Evolutionary conservation across 37 sponge, comb jelly and placozoan species (phyloP).

Genomic region (Crambe crambe): DNA sequence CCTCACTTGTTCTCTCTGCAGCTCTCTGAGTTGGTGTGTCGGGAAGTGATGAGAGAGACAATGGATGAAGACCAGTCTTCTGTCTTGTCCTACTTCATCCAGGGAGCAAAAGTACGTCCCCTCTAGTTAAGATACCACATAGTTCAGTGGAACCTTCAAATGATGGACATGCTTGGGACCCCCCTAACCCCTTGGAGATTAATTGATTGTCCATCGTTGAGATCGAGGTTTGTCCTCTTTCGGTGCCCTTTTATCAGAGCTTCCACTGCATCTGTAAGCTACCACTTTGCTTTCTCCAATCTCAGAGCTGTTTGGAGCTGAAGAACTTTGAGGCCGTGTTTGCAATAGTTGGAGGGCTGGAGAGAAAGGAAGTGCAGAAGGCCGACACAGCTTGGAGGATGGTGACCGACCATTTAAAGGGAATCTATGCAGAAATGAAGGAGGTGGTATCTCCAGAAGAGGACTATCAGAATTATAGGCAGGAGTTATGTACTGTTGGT

Average conservation of each 20-base stretch:
- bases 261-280: too few species aligned
- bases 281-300: not conserved
- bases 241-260: too few species aligned
- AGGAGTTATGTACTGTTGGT: conserved; percentile 37
- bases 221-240: too few species aligned
- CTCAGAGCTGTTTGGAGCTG: conserved; percentile 70
- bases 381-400: conserved; percentile 35
- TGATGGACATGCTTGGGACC: too few species aligned
- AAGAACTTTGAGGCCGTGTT: conserved; percentile 73
- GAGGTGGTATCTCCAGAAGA: conserved; percentile 44
- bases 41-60: conserved; percentile 38
- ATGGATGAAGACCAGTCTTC: conserved; percentile 49
- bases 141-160: too few species aligned
- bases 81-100: conserved; percentile 68
- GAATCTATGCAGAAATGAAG: conserved; percentile 31
- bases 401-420: conserved; percentile 40
- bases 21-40: conserved; percentile 53
- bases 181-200: not conserved
- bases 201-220: not conserved
- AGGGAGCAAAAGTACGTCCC: conserved; percentile 74
- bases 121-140: too few species aligned
- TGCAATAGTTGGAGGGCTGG: conserved; percentile 51
- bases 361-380: conserved; percentile 2
- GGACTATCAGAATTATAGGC: conserved; percentile 49
- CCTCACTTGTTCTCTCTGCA: not conserved